A percentile compares a stretch with the other conserved stretches of the same genome.
These are phyloP conservation scores for Stenodema calcarata DNA, from an alignment of 2,888 invertebrate species.

Conservation along the genomic window DNA sequence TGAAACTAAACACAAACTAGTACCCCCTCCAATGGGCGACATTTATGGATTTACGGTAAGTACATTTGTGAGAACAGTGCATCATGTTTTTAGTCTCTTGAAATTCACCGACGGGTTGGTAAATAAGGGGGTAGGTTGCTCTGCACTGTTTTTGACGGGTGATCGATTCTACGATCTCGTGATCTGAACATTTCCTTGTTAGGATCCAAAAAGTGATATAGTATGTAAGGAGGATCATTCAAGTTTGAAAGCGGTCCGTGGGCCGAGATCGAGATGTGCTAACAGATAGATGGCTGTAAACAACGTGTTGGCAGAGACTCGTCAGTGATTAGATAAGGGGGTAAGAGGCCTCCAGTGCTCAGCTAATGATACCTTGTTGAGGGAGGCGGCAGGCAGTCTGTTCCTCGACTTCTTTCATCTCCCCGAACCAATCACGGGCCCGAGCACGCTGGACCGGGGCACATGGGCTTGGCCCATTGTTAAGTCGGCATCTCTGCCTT, in stretches of 20 bases:
- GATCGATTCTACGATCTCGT: neutral
- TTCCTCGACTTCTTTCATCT: constrained; percentile 41
- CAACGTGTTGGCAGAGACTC: constrained; percentile 30
- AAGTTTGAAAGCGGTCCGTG: neutral
- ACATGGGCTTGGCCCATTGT: constrained; percentile 8
- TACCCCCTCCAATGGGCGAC: too few relatives aligned
- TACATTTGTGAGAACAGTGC: neutral
- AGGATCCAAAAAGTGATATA: neutral
- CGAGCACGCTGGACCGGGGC: neutral
- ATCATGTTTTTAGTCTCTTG: neutral
- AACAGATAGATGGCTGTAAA: constrained; percentile 32
- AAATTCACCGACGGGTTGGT: neutral
- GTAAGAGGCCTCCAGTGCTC: neutral
- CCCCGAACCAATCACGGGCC: constrained; percentile 39
- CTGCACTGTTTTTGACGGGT: neutral
- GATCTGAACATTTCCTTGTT: neutral
- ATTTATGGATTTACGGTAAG: neutral
- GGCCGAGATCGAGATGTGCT: constrained; percentile 17
- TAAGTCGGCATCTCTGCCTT: constrained; percentile 29
- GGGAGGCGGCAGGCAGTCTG: constrained; percentile 39
- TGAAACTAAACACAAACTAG: too few relatives aligned
- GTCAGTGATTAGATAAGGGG: constrained; percentile 31
- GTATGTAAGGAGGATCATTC: neutral
- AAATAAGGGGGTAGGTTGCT: neutral
- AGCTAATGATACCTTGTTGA: constrained; percentile 43